Evolutionary conservation across 2,113 vertebrate genomes (phyloP).

Genomic region (Tupaia tana): DNA sequence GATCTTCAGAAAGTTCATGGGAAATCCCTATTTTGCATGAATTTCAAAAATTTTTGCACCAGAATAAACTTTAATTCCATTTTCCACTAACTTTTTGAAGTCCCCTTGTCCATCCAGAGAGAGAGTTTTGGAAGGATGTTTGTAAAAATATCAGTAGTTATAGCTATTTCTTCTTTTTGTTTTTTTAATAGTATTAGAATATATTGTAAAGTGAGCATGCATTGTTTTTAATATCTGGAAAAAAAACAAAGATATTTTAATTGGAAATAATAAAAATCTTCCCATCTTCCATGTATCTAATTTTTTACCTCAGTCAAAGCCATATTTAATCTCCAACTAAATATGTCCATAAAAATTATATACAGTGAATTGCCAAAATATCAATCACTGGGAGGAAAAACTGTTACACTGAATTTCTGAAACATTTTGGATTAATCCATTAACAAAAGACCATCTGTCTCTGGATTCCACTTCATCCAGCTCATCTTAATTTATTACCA

Average conservation of each 20-base stretch:
- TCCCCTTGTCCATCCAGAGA: neutral
- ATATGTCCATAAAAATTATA: neutral
- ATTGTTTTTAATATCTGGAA: neutral
- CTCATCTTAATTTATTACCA: neutral
- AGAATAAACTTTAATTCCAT: too few relatives aligned
- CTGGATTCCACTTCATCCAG: neutral
- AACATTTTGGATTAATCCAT: constrained; percentile 21
- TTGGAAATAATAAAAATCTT: neutral
- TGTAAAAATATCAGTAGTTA: neutral
- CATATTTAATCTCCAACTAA: constrained; percentile 7
- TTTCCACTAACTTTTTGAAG: too few relatives aligned
- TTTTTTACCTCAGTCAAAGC: neutral
- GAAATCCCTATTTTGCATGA: too few relatives aligned
- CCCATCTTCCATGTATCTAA: neutral
- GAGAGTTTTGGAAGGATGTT: neutral
- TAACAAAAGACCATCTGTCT: constrained; percentile 38
- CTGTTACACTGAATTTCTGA: constrained; percentile 17
- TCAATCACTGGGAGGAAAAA: constrained; percentile 28
- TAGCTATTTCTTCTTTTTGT: neutral
- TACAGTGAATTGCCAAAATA: constrained; percentile 19
- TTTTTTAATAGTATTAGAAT: neutral
- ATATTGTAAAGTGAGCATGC: neutral
- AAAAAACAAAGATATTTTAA: constrained; percentile 29
- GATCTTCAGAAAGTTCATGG: too few relatives aligned
- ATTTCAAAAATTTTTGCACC: too few relatives aligned